Evolutionary conservation across 1,140 invertebrate genomes (phyloP), one percentile per base, ranked within the genome.

Genomic region (Pogonognathellus flavescens): DNA sequence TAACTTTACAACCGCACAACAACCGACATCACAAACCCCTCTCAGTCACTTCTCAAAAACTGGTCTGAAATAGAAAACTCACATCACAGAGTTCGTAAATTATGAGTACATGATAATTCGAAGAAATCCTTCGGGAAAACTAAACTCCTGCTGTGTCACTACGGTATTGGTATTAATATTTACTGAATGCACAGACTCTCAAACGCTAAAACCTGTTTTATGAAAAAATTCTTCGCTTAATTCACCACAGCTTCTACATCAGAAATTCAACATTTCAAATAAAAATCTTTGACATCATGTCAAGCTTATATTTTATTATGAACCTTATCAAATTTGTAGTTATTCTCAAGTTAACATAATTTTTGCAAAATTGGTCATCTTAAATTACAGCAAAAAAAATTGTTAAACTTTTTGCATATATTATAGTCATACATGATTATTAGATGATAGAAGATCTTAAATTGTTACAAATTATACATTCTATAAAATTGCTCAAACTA

Each of bases 81-180:
- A 66, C 53, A 55, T 62, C n/a, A 60, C 66, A 76, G 41, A 76
- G 70, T 31, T 49, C 41, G 70, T 76, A 76, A 76, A 76, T 76
- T 76, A 76, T 31, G 13, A 50, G 31, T 76, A 18, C 70, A 76
- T 50, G 41, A 76, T 76, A 76, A 76, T 76, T 76, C 70, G 1
- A 20, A 8, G 41, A 49, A 76, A 50, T 76, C 70, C 70, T 25
- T 49, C 13, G 70, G 70, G 70, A 76, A 76, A 76, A 76, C 41
- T 11, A 18, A 76, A 76, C 70, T 76, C 70, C 70, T 76, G 70
- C 70, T 76, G 70, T 20, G 25, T 41, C 70, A 76, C 62, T 66
- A 66, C 31, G 31, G 31, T 41, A 41, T 41, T 41, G 31, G 31
- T 41, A 41, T 41, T 41, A 41, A 41, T 41, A 6, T 41, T 41